Conservation (phyloP, 2,888 invertebrate genomes). For the Kryphioiulus occultus region DNA sequence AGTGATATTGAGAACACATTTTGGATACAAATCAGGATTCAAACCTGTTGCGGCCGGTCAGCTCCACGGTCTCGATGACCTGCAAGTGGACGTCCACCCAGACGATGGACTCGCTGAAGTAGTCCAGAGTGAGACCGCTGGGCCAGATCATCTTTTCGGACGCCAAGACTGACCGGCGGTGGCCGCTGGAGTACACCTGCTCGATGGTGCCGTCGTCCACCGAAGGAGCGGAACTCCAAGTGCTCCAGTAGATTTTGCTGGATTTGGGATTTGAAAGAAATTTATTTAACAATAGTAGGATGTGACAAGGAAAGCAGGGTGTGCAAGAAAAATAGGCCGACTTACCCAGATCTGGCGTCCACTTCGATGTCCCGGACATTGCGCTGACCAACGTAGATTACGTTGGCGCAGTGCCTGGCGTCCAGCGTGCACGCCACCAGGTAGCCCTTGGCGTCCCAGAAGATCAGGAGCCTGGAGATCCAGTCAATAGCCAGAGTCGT, state of each 20-base stretch:
- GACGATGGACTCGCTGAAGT: not conserved
- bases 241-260: conserved; percentile 48
- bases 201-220: conserved; percentile 42
- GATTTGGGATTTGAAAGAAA: too few species aligned
- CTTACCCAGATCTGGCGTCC: conserved; percentile 41
- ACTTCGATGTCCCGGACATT: conserved; percentile 13
- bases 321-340: not conserved
- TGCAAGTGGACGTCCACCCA: conserved; percentile 49
- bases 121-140: conserved; percentile 46
- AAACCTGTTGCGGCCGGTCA: conserved; percentile 45
- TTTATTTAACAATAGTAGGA: too few species aligned
- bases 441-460: conserved; percentile 40
- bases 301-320: not conserved
- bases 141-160: conserved; percentile 49
- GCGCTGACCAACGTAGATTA: not conserved
- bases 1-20: too few species aligned
- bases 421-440: conserved; percentile 41
- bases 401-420: not conserved
- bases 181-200: not conserved
- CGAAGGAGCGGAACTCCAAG: not conserved
- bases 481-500: conserved; percentile 47
- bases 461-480: conserved; percentile 39
- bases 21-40: too few species aligned
- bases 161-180: not conserved
- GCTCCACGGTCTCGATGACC: conserved; percentile 39